Evolutionary conservation across 2,113 vertebrate species (phyloP), one percentile per base, ranked within the genome.

Genomic region (Xiphias gladius): DNA sequence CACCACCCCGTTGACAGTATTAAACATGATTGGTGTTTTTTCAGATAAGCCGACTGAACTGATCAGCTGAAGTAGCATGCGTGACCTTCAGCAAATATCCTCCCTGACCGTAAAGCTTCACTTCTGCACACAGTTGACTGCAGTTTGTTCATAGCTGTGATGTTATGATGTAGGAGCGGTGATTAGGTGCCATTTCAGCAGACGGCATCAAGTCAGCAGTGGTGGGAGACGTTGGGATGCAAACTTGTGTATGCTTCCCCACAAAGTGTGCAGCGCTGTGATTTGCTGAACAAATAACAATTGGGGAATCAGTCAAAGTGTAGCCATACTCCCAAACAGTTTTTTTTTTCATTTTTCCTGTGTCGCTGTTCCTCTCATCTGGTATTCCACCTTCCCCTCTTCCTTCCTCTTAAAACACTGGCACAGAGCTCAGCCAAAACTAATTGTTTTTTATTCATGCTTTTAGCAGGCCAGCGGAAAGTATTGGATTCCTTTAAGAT

Each of bases 401-500:
- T 71, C 37, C 75, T 52, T 55, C 39, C 64, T 79, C 70, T 71
- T 75, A 81, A 89, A 73, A 78, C 86, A 72, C 72, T 76, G 82
- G 78, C 82, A 64, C 57, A 58, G 22, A 73, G 48, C 73, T 76
- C 43, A 65, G 84, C 83, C 83, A 84, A 80, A 91, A 91, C 82
- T 2, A 86, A 89, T 87, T 14, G 30, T 64, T 87, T 90, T 92
- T 85, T 89, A 90, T 88, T 92, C 76, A 74, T 86, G 87, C 91
- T 90, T 91, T 90, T 84, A 93, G 83, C 37, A 2, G 75, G 54
- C 82, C 73, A 57, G 61, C 20, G 59, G 55, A 89, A 86, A 84
- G 83, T 73, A 89, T 86, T 88, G 86, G 87, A 84, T 88, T 93
- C 69, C 48, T 88, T 91, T 83, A 90, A 84, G 86, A 84, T 66